Percentiles rank a stretch among this genome's conserved stretches.
Evolutionary conservation across 2,797 vertebrate genomes (phyloP).

Genomic region (Todus mexicanus): DNA sequence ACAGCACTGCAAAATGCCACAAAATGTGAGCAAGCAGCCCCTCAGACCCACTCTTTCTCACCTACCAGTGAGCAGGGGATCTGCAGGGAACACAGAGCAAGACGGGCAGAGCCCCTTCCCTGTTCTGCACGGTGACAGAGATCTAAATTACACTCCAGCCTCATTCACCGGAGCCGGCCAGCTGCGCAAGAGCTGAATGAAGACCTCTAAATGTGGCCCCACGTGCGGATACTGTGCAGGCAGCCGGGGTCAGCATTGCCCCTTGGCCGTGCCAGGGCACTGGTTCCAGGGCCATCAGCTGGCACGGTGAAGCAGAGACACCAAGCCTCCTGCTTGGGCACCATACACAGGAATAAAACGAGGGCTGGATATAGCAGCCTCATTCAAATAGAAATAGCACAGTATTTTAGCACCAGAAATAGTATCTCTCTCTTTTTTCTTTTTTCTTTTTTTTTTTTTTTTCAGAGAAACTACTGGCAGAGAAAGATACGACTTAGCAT

Average conservation of each 20-base stretch:
- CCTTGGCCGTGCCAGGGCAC: not conserved
- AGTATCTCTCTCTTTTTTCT: not conserved
- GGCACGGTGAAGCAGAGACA: not conserved
- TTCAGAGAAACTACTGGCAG: not conserved
- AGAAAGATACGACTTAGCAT: constrained; percentile 60
- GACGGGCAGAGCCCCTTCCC: not conserved
- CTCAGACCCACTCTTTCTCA: not conserved
- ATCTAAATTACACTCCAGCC: not conserved
- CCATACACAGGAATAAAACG: not conserved
- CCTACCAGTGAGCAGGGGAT: not conserved
- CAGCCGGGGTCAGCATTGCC: not conserved
- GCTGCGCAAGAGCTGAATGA: not conserved
- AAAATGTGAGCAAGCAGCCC: not conserved
- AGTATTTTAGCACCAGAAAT: constrained; percentile 31
- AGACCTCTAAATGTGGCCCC: not conserved
- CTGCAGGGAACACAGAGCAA: accelerated
- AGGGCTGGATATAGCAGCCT: constrained; percentile 2
- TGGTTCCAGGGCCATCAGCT: not conserved
- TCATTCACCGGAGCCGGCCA: not conserved
- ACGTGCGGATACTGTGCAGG: accelerated
- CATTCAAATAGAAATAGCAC: not conserved
- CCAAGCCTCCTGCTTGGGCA: not conserved
- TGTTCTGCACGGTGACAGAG: not conserved
- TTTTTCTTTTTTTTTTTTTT: not conserved
- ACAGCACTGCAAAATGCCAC: not conserved